A percentile compares a stretch with the other conserved stretches of the same genome.
Conservation (phyloP, 2,888 invertebrate genomes). For the Drosophila testacea region DNA sequence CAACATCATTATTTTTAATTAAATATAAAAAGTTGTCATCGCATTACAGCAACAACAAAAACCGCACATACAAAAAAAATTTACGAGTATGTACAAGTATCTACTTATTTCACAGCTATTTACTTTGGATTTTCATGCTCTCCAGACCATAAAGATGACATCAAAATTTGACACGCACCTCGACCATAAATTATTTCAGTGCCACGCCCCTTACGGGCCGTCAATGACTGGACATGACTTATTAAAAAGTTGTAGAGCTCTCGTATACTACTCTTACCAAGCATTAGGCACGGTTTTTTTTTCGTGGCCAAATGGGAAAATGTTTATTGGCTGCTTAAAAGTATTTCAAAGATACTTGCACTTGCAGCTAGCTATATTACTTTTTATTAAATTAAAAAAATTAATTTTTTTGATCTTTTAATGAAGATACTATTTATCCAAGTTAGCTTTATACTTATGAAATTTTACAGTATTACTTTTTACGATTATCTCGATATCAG, state of each 20-base stretch:
- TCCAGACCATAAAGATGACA: slow-evolving; percentile 57
- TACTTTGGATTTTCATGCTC: slow-evolving; percentile 35
- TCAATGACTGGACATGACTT: slow-evolving; percentile 55
- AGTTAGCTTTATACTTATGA: no score
- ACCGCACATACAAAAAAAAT: slow-evolving; percentile 16
- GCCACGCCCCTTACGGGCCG: slow-evolving; percentile 25
- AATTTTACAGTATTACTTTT: background rate
- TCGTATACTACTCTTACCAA: background rate
- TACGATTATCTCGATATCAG: background rate
- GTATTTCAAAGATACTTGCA: background rate
- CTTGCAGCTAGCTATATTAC: background rate
- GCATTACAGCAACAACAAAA: slow-evolving; percentile 30
- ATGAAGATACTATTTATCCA: no score
- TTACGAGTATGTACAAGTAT: slow-evolving; percentile 33
- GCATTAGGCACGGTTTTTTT: slow-evolving; percentile 21
- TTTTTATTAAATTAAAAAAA: background rate
- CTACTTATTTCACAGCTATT: slow-evolving; percentile 54
- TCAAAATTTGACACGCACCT: slow-evolving; percentile 54
- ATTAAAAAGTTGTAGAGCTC: slow-evolving; percentile 72
- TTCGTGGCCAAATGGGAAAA: slow-evolving; percentile 12
- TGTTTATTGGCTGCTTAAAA: slow-evolving; percentile 6
- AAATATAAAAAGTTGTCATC: slow-evolving; percentile 73
- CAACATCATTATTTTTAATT: slow-evolving; percentile 78
- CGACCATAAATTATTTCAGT: slow-evolving; percentile 62
- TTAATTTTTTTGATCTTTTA: background rate